Evolutionary conservation across 92 coral and sea anemone genomes (phyloP).

Genomic region (Anthopleura xanthogrammica): DNA sequence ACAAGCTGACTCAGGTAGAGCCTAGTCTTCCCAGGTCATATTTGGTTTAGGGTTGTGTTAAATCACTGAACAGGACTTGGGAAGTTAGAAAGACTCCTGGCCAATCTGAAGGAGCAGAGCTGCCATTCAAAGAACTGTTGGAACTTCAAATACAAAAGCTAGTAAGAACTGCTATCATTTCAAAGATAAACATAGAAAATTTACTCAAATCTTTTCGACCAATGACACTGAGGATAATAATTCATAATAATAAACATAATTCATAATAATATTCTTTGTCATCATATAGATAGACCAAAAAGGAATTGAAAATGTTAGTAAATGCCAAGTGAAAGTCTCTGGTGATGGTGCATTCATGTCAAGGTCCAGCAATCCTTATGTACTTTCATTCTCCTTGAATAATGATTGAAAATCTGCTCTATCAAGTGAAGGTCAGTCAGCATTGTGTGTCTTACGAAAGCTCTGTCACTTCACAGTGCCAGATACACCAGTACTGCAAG

Average conservation of each 20-base stretch:
- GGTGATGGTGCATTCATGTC: slow-evolving; percentile 16
- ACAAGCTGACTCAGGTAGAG: slow-evolving; percentile 30
- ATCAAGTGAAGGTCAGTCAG: neutral
- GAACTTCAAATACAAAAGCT: slow-evolving; percentile 23
- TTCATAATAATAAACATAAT: no score
- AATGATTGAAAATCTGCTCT: neutral
- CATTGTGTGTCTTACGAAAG: neutral
- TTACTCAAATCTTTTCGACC: neutral
- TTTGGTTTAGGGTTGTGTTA: slow-evolving; percentile 27
- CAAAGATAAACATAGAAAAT: neutral
- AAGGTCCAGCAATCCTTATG: neutral
- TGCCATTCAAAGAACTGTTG: slow-evolving; percentile 32
- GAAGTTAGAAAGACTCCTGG: slow-evolving; percentile 34
- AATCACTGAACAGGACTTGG: slow-evolving; percentile 26
- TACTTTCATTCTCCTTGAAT: neutral
- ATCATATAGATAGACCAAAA: neutral
- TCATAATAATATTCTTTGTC: no score
- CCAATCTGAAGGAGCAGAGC: slow-evolving; percentile 27
- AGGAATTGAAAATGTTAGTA: neutral
- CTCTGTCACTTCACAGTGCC: neutral
- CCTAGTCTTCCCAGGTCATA: slow-evolving; percentile 27
- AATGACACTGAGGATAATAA: neutral
- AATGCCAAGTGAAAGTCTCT: neutral
- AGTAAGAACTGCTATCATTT: slow-evolving; percentile 1
- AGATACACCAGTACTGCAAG: neutral